Percentiles rank a stretch among this genome's conserved stretches.
Conservation (phyloP, 2,888 invertebrate species). For the Leistus spinibarbis region DNA sequence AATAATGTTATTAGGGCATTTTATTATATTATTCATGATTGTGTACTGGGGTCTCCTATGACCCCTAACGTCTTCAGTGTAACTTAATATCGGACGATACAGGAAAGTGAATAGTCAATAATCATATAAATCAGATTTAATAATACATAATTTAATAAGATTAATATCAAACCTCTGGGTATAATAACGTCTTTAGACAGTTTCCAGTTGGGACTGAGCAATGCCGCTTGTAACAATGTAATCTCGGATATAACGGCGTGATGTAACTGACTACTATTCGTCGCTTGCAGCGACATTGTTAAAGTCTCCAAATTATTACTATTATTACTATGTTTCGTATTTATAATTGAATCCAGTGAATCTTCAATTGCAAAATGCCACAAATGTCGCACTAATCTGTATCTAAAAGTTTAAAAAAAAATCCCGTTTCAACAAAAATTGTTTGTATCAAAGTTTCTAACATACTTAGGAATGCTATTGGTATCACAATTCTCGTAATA, state of each 20-base stretch:
- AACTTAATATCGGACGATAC: too few species aligned
- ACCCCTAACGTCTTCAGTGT: too few species aligned
- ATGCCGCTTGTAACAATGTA: conserved; percentile 64
- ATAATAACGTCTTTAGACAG: conserved; percentile 50
- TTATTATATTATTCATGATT: not conserved
- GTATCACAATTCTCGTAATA: conserved; percentile 68
- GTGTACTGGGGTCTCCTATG: too few species aligned
- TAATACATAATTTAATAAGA: too few species aligned
- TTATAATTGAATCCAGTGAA: conserved; percentile 63
- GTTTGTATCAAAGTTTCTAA: not conserved
- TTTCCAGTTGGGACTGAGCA: conserved; percentile 68
- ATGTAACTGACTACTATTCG: conserved; percentile 71
- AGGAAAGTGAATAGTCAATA: too few species aligned
- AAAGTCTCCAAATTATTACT: conserved; percentile 61
- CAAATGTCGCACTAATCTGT: conserved; percentile 68
- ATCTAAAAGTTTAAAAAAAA: conserved; percentile 50
- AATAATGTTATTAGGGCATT: not conserved
- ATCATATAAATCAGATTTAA: too few species aligned
- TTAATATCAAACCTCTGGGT: conserved; percentile 20
- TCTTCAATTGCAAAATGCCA: conserved; percentile 69
- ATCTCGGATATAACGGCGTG: conserved; percentile 64
- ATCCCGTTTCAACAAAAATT: not conserved
- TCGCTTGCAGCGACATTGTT: conserved; percentile 70
- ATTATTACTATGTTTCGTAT: conserved; percentile 58
- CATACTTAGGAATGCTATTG: conserved; percentile 52